Evolutionary conservation across 2,888 invertebrate species (phyloP).

Genomic region (Caprella mutica): DNA sequence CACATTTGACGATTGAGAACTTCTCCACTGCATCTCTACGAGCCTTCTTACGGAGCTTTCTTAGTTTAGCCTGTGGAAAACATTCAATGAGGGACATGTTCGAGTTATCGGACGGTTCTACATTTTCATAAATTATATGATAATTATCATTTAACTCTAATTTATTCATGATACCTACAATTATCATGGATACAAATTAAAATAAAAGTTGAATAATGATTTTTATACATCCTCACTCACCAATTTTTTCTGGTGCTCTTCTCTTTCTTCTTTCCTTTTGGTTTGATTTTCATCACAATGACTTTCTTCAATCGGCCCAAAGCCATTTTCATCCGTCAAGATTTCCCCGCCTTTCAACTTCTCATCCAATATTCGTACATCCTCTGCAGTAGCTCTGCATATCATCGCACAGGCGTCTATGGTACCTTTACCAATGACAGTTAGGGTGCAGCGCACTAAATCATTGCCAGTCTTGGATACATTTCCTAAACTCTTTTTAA

Average conservation of each 20-base stretch:
- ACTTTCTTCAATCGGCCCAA: background rate
- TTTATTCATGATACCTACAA: too few species aligned
- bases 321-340: background rate
- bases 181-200: too few species aligned
- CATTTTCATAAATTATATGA: too few species aligned
- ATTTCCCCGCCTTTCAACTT: background rate
- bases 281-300: background rate
- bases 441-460: slow-evolving; percentile 4
- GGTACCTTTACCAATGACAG: slow-evolving; percentile 18
- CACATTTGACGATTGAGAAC: too few species aligned
- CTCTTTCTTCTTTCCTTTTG: background rate
- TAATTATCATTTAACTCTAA: too few species aligned
- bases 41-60: background rate
- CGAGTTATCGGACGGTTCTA: too few species aligned
- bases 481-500: too few species aligned
- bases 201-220: too few species aligned
- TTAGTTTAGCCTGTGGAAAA: background rate
- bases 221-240: too few species aligned
- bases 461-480: too few species aligned
- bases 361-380: slow-evolving; percentile 1
- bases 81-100: too few species aligned
- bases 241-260: slow-evolving; percentile 8
- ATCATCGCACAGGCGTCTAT: slow-evolving; percentile 28
- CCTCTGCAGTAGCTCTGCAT: slow-evolving; percentile 16
- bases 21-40: too few species aligned